phyloP scores from a whole-genome alignment of 2,797 vertebrate species.

The Trematomus bernacchii region DNA sequence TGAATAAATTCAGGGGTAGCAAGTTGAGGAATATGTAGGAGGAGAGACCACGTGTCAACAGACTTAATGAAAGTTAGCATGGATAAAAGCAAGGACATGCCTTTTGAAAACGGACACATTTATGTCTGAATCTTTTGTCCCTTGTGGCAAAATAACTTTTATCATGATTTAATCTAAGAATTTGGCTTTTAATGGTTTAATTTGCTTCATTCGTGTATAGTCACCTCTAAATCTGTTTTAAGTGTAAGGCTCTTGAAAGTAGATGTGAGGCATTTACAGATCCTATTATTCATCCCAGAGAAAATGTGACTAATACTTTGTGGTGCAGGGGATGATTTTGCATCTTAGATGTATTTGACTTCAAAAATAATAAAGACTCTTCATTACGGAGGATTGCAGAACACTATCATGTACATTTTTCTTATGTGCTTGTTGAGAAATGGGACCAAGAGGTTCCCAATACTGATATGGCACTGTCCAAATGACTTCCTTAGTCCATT shows the following conservation, averaged over 20 bases:
- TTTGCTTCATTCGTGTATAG: neutral
- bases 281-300: neutral
- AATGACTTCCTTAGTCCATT: neutral
- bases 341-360: neutral
- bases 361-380: neutral
- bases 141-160: too few species aligned
- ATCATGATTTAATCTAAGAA: neutral
- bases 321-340: neutral
- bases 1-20: neutral
- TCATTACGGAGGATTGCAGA: neutral
- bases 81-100: neutral
- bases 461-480: neutral
- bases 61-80: neutral
- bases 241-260: neutral
- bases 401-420: neutral
- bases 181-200: neutral
- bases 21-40: neutral
- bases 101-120: neutral
- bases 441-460: neutral
- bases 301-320: neutral
- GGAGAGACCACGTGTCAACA: neutral
- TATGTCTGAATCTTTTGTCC: neutral
- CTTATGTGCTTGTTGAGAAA: neutral
- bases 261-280: neutral
- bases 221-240: neutral